Evolutionary conservation across 2,113 vertebrate species (phyloP).

Genomic region (Australoheros scitulus): DNA sequence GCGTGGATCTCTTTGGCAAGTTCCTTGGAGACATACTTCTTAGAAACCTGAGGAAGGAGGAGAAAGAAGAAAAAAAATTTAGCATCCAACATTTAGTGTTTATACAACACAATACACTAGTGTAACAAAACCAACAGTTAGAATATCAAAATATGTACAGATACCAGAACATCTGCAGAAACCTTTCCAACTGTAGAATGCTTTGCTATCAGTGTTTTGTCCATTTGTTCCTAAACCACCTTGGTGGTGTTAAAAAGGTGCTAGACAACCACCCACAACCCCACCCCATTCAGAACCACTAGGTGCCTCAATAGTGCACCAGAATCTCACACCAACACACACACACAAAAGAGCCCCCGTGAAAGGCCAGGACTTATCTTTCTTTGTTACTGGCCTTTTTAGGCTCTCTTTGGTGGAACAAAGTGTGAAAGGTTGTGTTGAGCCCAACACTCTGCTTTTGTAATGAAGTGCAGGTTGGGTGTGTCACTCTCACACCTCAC

Average conservation of each 20-base stretch:
- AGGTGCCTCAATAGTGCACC: not conserved
- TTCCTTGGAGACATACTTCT: constrained; percentile 97
- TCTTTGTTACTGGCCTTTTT: not conserved
- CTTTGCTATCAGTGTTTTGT: too few species aligned
- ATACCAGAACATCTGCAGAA: not conserved
- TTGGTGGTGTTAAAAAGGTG: not conserved
- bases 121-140: not conserved
- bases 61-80: not conserved
- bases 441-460: not conserved
- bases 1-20: constrained; percentile 98
- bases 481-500: not conserved
- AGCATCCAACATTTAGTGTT: not conserved
- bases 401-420: not conserved
- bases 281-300: not conserved
- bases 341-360: not conserved
- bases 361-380: not conserved
- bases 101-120: not conserved
- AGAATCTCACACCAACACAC: too few species aligned
- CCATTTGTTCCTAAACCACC: accelerated
- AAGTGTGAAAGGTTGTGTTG: not conserved
- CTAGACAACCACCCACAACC: too few species aligned
- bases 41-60: constrained; percentile 84
- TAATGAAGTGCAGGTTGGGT: not conserved
- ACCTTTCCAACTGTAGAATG: too few species aligned
- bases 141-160: not conserved